These are phyloP conservation scores for Characodon lateralis DNA, from an alignment of 2,797 vertebrate species.

Conservation along the genomic window DNA sequence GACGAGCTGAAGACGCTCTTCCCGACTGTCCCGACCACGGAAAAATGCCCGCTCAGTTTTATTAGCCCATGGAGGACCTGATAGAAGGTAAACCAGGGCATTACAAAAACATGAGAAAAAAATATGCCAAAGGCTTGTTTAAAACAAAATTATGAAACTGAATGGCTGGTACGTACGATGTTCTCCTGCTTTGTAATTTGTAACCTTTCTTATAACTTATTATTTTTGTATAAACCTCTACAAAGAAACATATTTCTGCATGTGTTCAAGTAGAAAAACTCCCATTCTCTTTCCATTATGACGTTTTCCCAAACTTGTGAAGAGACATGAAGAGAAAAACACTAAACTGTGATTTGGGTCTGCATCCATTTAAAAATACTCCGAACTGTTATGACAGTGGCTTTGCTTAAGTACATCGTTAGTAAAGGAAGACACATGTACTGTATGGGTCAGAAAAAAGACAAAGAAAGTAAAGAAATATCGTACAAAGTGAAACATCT, in stretches of 20 bases:
- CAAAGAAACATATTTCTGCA: neutral
- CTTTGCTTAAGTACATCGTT: neutral
- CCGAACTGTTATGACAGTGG: neutral
- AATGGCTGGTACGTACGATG: neutral
- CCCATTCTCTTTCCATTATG: neutral
- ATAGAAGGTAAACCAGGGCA: neutral
- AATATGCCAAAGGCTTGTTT: neutral
- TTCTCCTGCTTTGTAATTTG: neutral
- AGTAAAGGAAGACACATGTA: neutral
- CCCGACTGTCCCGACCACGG: constrained; percentile 91
- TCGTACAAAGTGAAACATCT: too few species aligned
- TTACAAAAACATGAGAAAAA: neutral
- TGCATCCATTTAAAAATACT: neutral
- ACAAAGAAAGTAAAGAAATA: neutral
- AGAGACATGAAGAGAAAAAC: neutral
- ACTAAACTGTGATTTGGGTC: neutral
- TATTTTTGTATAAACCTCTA: neutral
- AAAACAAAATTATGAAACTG: neutral
- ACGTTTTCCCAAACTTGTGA: neutral
- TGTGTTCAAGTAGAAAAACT: neutral
- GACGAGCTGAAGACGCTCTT: constrained; percentile 88
- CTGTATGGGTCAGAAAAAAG: neutral
- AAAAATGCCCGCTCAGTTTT: constrained; percentile 90
- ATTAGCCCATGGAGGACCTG: constrained; percentile 89
- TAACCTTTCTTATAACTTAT: neutral